Base-by-base conservation (phyloP, 1,140 invertebrate genomes). In the Camponotus vicinus region DNA sequence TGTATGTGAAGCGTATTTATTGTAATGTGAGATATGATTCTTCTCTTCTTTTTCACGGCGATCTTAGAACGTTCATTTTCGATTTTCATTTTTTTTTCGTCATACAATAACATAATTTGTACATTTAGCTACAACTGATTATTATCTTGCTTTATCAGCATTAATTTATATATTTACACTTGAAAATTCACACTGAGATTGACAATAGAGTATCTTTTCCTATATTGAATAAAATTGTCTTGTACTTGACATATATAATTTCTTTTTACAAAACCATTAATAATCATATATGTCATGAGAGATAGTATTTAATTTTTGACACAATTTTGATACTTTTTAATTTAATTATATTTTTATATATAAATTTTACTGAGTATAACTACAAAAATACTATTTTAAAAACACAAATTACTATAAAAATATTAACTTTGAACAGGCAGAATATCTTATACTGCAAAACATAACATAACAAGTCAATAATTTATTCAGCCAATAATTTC, bases 21-120 rank as follows among this genome's bases (percentile, higher is more conserved):
- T 52, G 18, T 40, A 49, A 73, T 3, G 6, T 55, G 52, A 70
- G 34, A 34, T 15, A 57, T 52, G 21, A 70, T 27, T 34, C 27
- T 34, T 42, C n/a, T 52, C 15, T 66, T 77, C 40, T 34, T 45
- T 13, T 64, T 61, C 32, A 15, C 7, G 32, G 34, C 52, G 69
- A 83, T 79, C 32, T 86, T 59, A 83, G 42, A 27, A 61, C 32
- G 13, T 4, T 55, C 27, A 34, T 73, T 69, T 77, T 64, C 59
- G 21, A 45, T 37, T 52, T 71, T 70, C 15, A 32, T 57, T 21
- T 75, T 83, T 59, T 73, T 73, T 73, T 67, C 34, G 55, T 9
- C 21, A 18, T 18, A 8, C 67, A 40, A 59, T 85, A 57, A 27
- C 59, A 57, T 52, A 27, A 13, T 34, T 77, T 57, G 27, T 49